Base-by-base conservation (phyloP, 2,797 vertebrate species). In the Leuciscus waleckii region DNA sequence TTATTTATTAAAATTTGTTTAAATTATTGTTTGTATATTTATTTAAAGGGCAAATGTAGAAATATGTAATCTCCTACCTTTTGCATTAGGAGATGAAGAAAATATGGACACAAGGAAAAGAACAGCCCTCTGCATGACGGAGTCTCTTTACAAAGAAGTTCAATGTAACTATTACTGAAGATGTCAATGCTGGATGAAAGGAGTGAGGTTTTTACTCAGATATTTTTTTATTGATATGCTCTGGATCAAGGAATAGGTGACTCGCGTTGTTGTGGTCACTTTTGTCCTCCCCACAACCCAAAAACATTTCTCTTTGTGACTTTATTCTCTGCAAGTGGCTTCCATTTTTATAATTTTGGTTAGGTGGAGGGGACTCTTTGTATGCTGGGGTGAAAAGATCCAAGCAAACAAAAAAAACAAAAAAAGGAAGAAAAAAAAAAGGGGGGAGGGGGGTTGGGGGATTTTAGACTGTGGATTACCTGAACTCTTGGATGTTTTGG, bases 311-410 rank as follows among this genome's bases (percentile, higher is more conserved):
- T 90, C 88, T 93, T 87, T 88, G 87, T 87, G 89, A 93, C 93
- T 92, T 88, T 91, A 92, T 92, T 93, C 93, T 94, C 92, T 95
- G 94, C 93, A 92, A 93, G 91, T 94, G 93, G 94, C 95, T 95
- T 95, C 95, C 94, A 94, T 89, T 95, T 96, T 96, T 95, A 86
- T 95, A 95, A 87, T 58, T 88, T 87, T 85, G 43, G 79, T 65
- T 78, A n/a, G 43, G 77, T 69, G 81, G 58, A 78, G 85, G 69
- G 51, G 69, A 69, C 77, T 75, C 89, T 94, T 95, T 95, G 90
- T 94, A 90, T 91, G 89, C 88, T 70, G 90, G 90, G 90, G 89
- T 89, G 86, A 91, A 92, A 92, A 91, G 90, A 92, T 93, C 83
- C 54, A 93, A 93, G 92, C 93, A 94, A 95, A 95, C 84, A 82